These are phyloP conservation scores for Scolopax rusticola DNA, from an alignment of 2,797 vertebrate genomes.

Conservation along the genomic window DNA sequence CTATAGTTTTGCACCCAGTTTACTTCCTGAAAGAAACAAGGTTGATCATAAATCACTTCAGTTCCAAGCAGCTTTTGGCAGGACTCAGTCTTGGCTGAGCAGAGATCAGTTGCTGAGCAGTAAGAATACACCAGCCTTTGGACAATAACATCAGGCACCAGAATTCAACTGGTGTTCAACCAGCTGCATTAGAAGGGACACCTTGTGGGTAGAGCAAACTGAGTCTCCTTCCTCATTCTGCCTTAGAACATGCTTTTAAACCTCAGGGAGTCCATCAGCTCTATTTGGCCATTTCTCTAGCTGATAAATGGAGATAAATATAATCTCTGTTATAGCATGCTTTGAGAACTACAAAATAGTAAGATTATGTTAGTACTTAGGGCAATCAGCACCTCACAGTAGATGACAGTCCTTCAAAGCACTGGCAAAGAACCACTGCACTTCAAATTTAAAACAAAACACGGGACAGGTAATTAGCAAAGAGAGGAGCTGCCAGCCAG, in stretches of 20 bases:
- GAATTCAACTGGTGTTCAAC: not conserved
- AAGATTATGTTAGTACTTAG: not conserved
- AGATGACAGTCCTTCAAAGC: not conserved
- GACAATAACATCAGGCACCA: not conserved
- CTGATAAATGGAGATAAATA: not conserved
- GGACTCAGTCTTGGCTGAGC: not conserved
- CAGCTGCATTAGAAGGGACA: fast-evolving
- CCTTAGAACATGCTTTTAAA: not conserved
- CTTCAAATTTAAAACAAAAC: not conserved
- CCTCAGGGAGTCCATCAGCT: not conserved
- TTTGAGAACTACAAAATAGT: not conserved
- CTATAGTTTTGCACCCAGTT: not conserved
- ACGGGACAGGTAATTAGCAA: not conserved
- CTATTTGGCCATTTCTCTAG: not conserved
- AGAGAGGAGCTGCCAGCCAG: not conserved
- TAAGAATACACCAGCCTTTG: not conserved
- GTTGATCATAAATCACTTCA: not conserved
- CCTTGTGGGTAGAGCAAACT: not conserved
- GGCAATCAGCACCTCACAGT: not conserved
- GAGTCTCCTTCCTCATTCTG: not conserved
- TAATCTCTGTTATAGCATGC: not conserved
- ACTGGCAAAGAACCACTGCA: not conserved
- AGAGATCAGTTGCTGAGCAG: not conserved
- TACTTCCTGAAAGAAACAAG: not conserved
- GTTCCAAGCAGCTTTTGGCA: not conserved